Evolutionary conservation across 1,140 invertebrate genomes (phyloP).

Genomic region (Zaprionus ghesquierei): DNA sequence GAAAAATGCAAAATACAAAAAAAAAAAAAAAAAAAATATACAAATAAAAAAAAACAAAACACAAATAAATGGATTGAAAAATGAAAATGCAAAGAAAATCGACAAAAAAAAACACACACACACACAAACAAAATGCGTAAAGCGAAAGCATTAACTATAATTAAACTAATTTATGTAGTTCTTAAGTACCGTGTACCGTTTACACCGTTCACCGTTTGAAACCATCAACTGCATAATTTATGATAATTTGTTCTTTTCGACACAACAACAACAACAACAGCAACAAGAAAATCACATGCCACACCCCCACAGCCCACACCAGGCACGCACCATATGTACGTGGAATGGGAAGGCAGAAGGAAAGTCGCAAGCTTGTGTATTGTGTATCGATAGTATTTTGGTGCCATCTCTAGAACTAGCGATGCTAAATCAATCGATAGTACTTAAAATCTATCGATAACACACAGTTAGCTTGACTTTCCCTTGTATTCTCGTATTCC

Average conservation of each 20-base stretch:
- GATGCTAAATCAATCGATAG: neutral
- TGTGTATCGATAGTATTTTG: neutral
- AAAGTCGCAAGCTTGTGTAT: no score
- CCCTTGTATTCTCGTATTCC: neutral
- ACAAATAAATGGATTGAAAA: conserved; percentile 38
- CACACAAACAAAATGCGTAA: conserved; percentile 32
- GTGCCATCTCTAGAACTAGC: no score
- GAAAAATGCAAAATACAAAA: conserved; percentile 22
- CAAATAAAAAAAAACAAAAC: conserved; percentile 43
- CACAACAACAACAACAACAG: conserved; percentile 2
- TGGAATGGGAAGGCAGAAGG: neutral
- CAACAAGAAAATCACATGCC: neutral
- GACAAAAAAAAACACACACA: conserved; percentile 5
- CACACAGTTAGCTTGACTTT: neutral
- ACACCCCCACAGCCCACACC: neutral
- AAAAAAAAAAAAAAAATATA: conserved; percentile 33
- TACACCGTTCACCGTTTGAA: conserved; percentile 33
- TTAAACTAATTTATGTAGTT: conserved; percentile 73
- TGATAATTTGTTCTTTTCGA: conserved; percentile 13
- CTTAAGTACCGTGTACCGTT: conserved; percentile 65
- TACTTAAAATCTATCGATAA: neutral
- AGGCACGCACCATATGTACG: neutral
- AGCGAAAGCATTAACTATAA: conserved; percentile 40
- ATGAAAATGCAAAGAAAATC: conserved; percentile 11
- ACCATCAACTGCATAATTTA: conserved; percentile 13